These are phyloP conservation scores for Artibeus jamaicensis DNA, from an alignment of 2,797 vertebrate genomes.

Conservation along the genomic window DNA sequence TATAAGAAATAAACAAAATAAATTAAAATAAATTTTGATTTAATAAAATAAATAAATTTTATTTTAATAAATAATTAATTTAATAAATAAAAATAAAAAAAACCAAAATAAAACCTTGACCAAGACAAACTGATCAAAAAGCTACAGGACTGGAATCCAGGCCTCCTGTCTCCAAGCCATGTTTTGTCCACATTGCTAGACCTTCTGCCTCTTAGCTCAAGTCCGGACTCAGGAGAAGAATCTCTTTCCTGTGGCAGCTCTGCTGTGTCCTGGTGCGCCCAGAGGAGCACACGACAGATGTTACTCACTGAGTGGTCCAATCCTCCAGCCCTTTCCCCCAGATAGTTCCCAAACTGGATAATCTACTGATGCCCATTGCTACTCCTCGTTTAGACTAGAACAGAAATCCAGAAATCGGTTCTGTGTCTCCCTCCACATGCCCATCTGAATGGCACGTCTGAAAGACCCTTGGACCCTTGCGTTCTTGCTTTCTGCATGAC, in stretches of 20 bases:
- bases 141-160: not conserved
- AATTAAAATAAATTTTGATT: no score
- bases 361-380: no score
- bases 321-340: not conserved
- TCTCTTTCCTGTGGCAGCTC: not conserved
- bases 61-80: no score
- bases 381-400: not conserved
- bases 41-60: no score
- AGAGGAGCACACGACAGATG: not conserved
- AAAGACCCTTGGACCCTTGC: not conserved
- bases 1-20: not conserved
- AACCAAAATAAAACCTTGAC: not conserved
- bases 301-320: not conserved
- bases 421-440: not conserved
- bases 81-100: no score
- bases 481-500: not conserved
- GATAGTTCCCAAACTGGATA: not conserved
- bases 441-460: not conserved
- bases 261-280: not conserved
- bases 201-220: not conserved
- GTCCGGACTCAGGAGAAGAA: not conserved
- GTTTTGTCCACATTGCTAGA: not conserved
- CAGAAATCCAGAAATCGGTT: not conserved
- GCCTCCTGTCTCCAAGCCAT: no score
- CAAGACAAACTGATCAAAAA: not conserved